phyloP scores from a whole-genome alignment of 1,140 invertebrate genomes.

The Hyposmocoma kahamanoa region DNA sequence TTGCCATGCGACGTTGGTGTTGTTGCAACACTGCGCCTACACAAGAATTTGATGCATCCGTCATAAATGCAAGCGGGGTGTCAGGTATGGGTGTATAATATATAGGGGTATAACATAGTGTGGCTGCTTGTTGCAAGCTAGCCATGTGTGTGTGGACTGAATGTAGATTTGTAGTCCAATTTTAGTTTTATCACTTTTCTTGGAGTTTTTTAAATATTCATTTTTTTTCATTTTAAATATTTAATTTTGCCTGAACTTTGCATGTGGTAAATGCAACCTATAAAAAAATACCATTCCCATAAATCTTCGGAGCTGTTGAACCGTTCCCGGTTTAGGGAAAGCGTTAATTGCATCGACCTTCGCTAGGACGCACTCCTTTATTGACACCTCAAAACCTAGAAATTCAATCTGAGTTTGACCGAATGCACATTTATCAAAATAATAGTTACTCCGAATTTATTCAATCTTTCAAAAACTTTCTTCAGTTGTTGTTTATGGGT shows the following conservation, averaged over 20 bases:
- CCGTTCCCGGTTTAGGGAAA: slow-evolving; percentile 16
- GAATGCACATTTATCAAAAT: neutral
- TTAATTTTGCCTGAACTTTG: slow-evolving; percentile 23
- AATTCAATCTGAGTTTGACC: slow-evolving; percentile 1
- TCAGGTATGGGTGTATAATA: neutral
- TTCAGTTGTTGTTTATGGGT: slow-evolving; percentile 32
- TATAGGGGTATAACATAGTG: neutral
- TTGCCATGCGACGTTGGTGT: neutral
- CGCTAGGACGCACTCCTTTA: slow-evolving; percentile 5
- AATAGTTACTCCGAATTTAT: neutral
- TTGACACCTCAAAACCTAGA: neutral
- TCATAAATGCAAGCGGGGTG: slow-evolving; percentile 16
- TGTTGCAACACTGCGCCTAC: slow-evolving; percentile 32
- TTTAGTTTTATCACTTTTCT: slow-evolving; percentile 26
- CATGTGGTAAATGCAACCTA: slow-evolving; percentile 20
- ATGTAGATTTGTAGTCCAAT: slow-evolving; percentile 9
- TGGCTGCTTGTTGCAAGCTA: slow-evolving; percentile 26
- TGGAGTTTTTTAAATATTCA: slow-evolving; percentile 22
- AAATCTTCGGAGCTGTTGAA: slow-evolving; percentile 31
- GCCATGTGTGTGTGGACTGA: slow-evolving; percentile 16
- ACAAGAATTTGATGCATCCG: slow-evolving; percentile 31
- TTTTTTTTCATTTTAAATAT: no score
- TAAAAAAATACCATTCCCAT: slow-evolving; percentile 41
- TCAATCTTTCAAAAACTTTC: neutral
- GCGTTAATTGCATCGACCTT: slow-evolving; percentile 21